These are phyloP conservation scores for Emydoidea blandingii DNA, from an alignment of 2,797 vertebrate species.

Conservation along the genomic window DNA sequence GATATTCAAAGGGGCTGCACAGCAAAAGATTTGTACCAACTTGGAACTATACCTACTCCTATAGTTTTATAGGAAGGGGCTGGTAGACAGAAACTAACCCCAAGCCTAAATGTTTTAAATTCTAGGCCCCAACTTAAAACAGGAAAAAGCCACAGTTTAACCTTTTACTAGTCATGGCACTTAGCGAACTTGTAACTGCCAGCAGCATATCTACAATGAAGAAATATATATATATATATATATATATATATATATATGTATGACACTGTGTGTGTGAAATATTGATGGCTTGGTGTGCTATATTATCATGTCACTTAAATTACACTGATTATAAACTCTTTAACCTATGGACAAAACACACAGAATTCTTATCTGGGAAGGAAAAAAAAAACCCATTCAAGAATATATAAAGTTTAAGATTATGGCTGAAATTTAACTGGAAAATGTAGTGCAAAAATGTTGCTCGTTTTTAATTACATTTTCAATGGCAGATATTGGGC, in stretches of 20 bases:
- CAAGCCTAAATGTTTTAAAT: background rate
- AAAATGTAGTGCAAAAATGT: constrained; percentile 73
- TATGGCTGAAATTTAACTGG: constrained; percentile 46
- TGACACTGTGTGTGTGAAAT: background rate
- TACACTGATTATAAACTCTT: background rate
- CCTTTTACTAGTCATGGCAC: background rate
- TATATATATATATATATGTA: background rate
- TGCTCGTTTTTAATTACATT: constrained; percentile 81
- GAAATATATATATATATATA: background rate
- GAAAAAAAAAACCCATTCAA: background rate
- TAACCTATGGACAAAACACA: background rate
- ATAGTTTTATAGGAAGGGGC: background rate
- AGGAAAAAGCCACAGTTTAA: background rate
- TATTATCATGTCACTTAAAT: background rate
- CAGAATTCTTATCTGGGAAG: constrained; percentile 6
- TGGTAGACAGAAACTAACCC: constrained; percentile 28
- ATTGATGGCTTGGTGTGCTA: background rate
- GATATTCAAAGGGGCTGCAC: background rate
- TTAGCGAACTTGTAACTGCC: constrained; percentile 4
- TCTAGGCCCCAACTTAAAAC: background rate
- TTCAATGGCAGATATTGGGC: constrained; percentile 71
- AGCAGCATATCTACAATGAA: background rate
- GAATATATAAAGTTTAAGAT: constrained; percentile 34
- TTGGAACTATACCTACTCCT: background rate
- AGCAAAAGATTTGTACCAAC: background rate